Evolutionary conservation across 2,113 vertebrate genomes (phyloP).

Genomic region (Stercorarius parasiticus): DNA sequence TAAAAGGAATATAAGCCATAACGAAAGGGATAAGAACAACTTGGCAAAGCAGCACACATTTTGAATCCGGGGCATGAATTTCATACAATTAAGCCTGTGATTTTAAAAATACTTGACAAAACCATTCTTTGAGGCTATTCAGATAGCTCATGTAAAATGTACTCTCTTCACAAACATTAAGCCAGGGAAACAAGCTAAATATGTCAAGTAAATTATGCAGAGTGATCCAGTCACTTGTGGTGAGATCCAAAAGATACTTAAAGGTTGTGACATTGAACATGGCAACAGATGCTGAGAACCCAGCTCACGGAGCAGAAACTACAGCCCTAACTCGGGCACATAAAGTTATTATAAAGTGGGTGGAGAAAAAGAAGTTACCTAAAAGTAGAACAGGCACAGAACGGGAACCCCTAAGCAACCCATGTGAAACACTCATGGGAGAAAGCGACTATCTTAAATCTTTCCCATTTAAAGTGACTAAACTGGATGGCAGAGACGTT

Average conservation of each 20-base stretch:
- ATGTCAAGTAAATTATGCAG: constrained; percentile 54
- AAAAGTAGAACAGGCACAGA: background rate
- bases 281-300: constrained; percentile 17
- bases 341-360: background rate
- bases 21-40: background rate
- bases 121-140: background rate
- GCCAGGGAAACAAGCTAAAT: constrained; percentile 24
- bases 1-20: background rate
- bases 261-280: constrained; percentile 22
- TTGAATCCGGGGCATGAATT: background rate
- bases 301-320: background rate
- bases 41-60: background rate
- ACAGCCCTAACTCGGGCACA: background rate
- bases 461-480: background rate
- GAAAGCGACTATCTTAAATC: background rate
- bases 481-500: background rate
- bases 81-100: background rate
- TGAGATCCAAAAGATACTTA: constrained; percentile 22
- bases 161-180: background rate
- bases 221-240: constrained; percentile 21
- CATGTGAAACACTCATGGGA: background rate
- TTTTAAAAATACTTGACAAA: constrained; percentile 17
- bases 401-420: background rate
- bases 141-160: background rate
- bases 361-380: background rate